Evolutionary conservation across 1,140 invertebrate genomes (phyloP), one percentile per base, ranked within the genome.

Genomic region (Doryteuthis pealeii): DNA sequence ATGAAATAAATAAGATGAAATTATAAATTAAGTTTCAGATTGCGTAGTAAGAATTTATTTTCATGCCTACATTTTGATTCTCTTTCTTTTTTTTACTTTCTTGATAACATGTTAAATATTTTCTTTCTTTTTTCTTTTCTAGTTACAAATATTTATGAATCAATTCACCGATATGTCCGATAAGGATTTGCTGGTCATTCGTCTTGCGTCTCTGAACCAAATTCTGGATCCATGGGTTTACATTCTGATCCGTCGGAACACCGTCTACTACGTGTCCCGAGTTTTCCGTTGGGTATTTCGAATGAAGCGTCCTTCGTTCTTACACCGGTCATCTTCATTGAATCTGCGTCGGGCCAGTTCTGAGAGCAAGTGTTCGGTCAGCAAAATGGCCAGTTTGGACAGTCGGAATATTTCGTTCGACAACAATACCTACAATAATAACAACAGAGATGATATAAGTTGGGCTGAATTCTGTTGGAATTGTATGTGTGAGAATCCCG

Each of bases 181-280:
- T 31, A 74, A 76, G 40, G 86, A 87, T 71, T 77, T 89, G 33
- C 74, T 87, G 6, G 81, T 87, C 73, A 84, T 88, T 15, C 80
- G 87, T 2, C 77, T 89, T 15, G 87, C 86, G 0, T 88, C 87
- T 15, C 79, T 88, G 70, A 89, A 89, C 80, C 88, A 87, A 65
- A 86, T 88, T 45, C 79, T 89, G 10, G 88, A 89, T 74, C 88
- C 88, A 14, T 88, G 87, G 87, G 87, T 88, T 22, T 89, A 89
- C 78, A 87, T 89, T 72, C 79, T 89, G 2, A 76, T 84, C 28
- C 76, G 82, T 5, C 65, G 81, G n/a, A 80, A 83, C 76, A 69
- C 83, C 6, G 72, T 83, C 8, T 83, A 80, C 80, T 79, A 79
- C 43, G 71, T 80, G 10, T 77, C 80, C 35, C 74, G 71, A 30